Evolutionary conservation across 2,888 invertebrate genomes (phyloP).

Genomic region (Thymelicus lineola): DNA sequence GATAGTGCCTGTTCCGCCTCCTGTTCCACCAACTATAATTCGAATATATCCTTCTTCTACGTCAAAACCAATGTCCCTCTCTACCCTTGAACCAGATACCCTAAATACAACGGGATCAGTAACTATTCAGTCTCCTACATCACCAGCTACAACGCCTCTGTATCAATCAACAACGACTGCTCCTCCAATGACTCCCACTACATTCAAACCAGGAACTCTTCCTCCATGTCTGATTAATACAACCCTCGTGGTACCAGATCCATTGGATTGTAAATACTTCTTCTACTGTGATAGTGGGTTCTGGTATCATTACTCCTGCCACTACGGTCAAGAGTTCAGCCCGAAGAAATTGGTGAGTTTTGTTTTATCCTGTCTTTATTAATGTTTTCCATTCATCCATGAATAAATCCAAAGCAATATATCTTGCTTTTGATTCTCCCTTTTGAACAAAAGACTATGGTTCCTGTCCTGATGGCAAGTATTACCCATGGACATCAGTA

Average conservation of each 20-base stretch:
- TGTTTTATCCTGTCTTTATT: neutral
- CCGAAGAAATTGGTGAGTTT: constrained; percentile 41
- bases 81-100: neutral
- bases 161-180: constrained; percentile 4
- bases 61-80: too few relatives aligned
- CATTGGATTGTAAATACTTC: constrained; percentile 35
- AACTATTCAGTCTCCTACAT: neutral
- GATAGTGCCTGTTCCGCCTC: neutral
- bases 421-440: too few relatives aligned
- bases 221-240: constrained; percentile 11
- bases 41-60: neutral
- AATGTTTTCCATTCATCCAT: too few relatives aligned
- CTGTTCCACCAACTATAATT: constrained; percentile 1
- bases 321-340: constrained; percentile 39
- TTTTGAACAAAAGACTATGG: too few relatives aligned
- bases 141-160: neutral
- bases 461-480: too few relatives aligned
- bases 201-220: constrained; percentile 4
- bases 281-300: constrained; percentile 28
- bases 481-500: too few relatives aligned
- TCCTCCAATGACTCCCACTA: neutral
- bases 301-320: constrained; percentile 39
- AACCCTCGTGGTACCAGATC: constrained; percentile 25
- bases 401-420: too few relatives aligned
- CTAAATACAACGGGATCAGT: neutral